phyloP scores from a whole-genome alignment of 2,113 vertebrate species.

The Leptobrachium leishanense region DNA sequence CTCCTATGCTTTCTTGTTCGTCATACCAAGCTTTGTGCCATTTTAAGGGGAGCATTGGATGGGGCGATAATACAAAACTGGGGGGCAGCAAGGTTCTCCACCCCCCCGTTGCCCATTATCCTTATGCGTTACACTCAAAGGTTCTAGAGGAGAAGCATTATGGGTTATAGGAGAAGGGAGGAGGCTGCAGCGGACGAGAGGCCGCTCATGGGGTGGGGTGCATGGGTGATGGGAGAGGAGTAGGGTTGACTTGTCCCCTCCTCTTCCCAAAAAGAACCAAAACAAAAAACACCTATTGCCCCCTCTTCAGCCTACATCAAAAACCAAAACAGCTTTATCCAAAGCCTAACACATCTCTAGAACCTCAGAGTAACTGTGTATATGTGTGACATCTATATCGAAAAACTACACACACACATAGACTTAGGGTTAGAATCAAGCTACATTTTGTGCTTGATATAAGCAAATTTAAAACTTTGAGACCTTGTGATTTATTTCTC shows the following conservation, averaged over 20 bases:
- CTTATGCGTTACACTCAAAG: conserved; percentile 54
- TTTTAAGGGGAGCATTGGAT: conserved; percentile 57
- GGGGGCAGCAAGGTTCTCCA: conserved; percentile 52
- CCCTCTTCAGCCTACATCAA: conserved; percentile 37
- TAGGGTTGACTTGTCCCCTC: neutral
- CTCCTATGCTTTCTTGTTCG: conserved; percentile 20
- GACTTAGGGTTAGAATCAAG: too few relatives aligned
- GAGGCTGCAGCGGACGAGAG: conserved; percentile 50
- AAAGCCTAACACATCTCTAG: conserved; percentile 40
- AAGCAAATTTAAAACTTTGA: too few relatives aligned
- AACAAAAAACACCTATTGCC: neutral
- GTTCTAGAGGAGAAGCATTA: conserved; percentile 67
- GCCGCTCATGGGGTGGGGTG: conserved; percentile 11
- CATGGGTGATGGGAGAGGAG: conserved; percentile 1
- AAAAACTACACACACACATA: too few relatives aligned
- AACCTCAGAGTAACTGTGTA: conserved; percentile 45
- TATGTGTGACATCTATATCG: conserved; percentile 38
- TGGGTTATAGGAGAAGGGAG: conserved; percentile 52
- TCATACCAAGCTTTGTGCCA: conserved; percentile 26
- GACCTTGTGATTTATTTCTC: too few relatives aligned
- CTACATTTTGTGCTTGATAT: too few relatives aligned
- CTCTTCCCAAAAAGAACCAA: neutral
- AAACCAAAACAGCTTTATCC: conserved; percentile 47
- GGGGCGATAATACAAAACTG: conserved; percentile 52
- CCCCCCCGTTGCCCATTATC: conserved; percentile 58